phyloP scores from a whole-genome alignment of 1,140 invertebrate genomes.

The Amphibalanus amphitrite region DNA sequence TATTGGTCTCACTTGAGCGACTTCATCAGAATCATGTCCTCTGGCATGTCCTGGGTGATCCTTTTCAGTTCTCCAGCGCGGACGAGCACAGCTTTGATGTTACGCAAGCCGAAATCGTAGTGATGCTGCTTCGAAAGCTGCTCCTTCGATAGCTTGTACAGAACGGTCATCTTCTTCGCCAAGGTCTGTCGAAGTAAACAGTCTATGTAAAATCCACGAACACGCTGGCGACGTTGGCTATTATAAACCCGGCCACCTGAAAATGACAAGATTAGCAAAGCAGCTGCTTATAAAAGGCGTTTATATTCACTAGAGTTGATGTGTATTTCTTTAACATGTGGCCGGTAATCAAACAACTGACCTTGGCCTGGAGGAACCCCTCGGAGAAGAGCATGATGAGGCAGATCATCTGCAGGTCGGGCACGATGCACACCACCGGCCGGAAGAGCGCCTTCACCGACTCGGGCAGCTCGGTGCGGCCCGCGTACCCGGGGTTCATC shows the following conservation, averaged over 20 bases:
- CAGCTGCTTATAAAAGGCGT: too few relatives aligned
- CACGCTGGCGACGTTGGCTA: too few relatives aligned
- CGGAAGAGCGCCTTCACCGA: slow-evolving; percentile 77
- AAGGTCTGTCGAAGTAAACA: slow-evolving; percentile 33
- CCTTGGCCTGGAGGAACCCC: slow-evolving; percentile 68
- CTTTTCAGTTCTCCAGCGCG: slow-evolving; percentile 74
- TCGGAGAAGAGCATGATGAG: slow-evolving; percentile 79
- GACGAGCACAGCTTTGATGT: slow-evolving; percentile 66
- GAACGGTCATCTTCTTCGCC: slow-evolving; percentile 80
- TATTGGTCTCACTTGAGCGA: slow-evolving; percentile 44
- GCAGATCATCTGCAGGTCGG: slow-evolving; percentile 77
- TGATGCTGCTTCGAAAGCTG: slow-evolving; percentile 81
- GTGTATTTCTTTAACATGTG: too few relatives aligned
- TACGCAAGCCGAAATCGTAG: slow-evolving; percentile 82
- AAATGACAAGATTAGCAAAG: too few relatives aligned
- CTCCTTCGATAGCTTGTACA: slow-evolving; percentile 65
- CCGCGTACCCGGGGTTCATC: slow-evolving; percentile 83
- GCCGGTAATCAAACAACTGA: slow-evolving; percentile 22
- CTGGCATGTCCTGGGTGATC: slow-evolving; percentile 49
- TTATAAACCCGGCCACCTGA: too few relatives aligned
- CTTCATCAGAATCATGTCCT: slow-evolving; percentile 71
- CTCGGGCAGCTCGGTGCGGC: slow-evolving; percentile 72
- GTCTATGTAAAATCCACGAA: too few relatives aligned
- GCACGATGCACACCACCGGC: slow-evolving; percentile 70
- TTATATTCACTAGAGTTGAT: too few relatives aligned